Evolutionary conservation across 1,140 invertebrate genomes (phyloP), one percentile per base, ranked within the genome.

Genomic region (Hermatobates lingyangjiaoensis): DNA sequence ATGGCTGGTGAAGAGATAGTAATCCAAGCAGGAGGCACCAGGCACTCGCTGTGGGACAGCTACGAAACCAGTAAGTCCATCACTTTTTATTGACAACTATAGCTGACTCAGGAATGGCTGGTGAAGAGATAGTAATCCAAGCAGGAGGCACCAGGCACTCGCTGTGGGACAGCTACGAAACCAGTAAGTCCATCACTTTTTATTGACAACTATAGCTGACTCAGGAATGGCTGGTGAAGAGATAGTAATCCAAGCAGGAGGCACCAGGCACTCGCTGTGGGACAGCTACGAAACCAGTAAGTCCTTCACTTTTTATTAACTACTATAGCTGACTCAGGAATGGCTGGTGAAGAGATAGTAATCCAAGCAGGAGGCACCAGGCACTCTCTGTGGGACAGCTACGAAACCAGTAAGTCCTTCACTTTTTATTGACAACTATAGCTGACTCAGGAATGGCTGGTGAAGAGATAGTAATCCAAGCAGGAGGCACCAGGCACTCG

Each of bases 201-300:
- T 48, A 12, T 28, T 25, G 28, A 34, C n/a, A n/a, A n/a, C n/a
- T n/a, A n/a, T n/a, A n/a, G n/a, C n/a, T n/a, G 64, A 68, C 30
- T 66, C 71, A 46, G 66, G 71, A 58, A 63, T 67, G 44, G 66
- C 63, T 56, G 67, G 69, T 52, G 68, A 71, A 28, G 71, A 75
- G 57, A 63, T 69, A 51, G 62, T 72, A 47, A 67, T 74, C 56
- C 71, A 70, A 60, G 69, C 72, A 38, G 68, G 58, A 40, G 57
- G 59, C 14, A 54, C 68, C 55, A 66, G 67, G 53, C 72, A 75
- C 64, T 68, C 69, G 50, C 69, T 69, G 59, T 70, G 70, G 59
- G 68, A 70, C 48, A 61, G 64, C 25, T 68, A 69, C 59, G 72
- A 77, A 69, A 76, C 74, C 60, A 75, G 74, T 76, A 70, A 66